phyloP scores from a whole-genome alignment of 2,888 invertebrate genomes.

The Eilema griseolum region DNA sequence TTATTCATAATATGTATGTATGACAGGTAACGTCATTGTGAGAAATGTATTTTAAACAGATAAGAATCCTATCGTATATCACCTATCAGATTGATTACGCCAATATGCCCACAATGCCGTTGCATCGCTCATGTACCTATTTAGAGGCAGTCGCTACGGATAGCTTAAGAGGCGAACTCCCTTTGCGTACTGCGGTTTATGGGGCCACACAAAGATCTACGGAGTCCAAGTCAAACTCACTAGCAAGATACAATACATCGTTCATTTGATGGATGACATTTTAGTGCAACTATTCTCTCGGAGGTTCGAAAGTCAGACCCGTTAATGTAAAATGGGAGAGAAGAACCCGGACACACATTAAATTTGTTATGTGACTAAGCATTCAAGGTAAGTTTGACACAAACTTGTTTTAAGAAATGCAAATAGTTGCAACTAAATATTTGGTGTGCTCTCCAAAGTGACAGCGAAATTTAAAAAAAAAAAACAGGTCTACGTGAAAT shows the following conservation, averaged over 20 bases:
- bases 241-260: no score
- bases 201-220: no score
- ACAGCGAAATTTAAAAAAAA: slow-evolving; percentile 32
- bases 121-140: neutral
- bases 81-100: no score
- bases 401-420: neutral
- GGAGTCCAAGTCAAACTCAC: no score
- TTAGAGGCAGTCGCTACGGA: neutral
- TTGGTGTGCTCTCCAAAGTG: slow-evolving; percentile 7
- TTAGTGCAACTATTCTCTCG: no score
- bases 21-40: neutral
- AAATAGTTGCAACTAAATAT: neutral
- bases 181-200: no score
- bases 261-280: no score
- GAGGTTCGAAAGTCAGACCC: neutral
- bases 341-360: neutral
- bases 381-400: neutral
- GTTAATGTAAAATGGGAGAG: neutral
- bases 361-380: neutral
- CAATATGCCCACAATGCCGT: neutral
- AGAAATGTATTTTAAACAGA: neutral
- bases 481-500: slow-evolving; percentile 42
- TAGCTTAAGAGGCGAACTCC: no score
- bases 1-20: slow-evolving; percentile 5
- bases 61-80: neutral